Evolutionary conservation across 1,140 invertebrate genomes (phyloP).

Genomic region (Drosophila parvula): DNA sequence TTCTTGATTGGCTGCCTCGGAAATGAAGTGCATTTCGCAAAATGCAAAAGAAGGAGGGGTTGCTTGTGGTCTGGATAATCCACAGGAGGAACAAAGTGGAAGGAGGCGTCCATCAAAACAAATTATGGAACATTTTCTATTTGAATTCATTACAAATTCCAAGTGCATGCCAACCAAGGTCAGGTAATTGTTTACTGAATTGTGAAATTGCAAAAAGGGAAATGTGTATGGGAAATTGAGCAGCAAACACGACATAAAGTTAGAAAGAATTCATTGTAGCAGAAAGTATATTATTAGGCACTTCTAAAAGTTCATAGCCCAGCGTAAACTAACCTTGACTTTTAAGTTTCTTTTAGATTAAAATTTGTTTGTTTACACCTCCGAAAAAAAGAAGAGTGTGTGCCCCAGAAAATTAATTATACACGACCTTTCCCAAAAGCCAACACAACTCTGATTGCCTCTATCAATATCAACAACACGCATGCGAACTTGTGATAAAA

Average conservation of each 20-base stretch:
- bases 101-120: slow-evolving; percentile 7
- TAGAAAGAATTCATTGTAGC: neutral
- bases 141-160: slow-evolving; percentile 38
- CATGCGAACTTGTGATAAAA: slow-evolving; percentile 36
- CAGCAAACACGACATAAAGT: neutral
- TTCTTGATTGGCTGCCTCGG: slow-evolving; percentile 31
- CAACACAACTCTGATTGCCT: slow-evolving; percentile 30
- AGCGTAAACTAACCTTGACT: slow-evolving; percentile 16
- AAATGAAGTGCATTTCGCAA: slow-evolving; percentile 35
- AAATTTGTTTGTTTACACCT: slow-evolving; percentile 21
- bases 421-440: slow-evolving; percentile 49
- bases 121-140: slow-evolving; percentile 47
- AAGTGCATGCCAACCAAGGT: slow-evolving; percentile 37
- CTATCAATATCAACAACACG: slow-evolving; percentile 34
- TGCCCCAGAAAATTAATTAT: slow-evolving; percentile 39
- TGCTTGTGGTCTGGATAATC: slow-evolving; percentile 7
- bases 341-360: slow-evolving; percentile 3
- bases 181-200: slow-evolving; percentile 37
- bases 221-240: neutral
- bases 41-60: neutral
- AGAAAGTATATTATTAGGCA: neutral
- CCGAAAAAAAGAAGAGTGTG: neutral
- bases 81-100: neutral
- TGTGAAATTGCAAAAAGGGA: slow-evolving; percentile 19
- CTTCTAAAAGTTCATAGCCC: neutral